Conservation (phyloP, 2,888 invertebrate genomes). For the Tenthredo mesomela region DNA sequence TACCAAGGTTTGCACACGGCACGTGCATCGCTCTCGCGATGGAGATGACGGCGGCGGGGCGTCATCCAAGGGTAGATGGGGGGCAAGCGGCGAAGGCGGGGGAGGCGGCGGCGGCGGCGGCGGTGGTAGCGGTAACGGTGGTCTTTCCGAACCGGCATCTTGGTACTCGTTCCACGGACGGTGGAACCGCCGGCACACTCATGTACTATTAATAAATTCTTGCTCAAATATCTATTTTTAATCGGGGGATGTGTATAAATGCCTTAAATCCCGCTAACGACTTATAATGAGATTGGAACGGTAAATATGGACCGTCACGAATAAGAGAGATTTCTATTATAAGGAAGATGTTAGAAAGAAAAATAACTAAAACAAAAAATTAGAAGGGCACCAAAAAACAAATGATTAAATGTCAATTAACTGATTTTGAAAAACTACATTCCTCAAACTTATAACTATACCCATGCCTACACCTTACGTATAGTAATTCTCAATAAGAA, state of each 20-base stretch:
- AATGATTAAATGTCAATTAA: not conserved
- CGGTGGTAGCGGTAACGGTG: constrained; percentile 40
- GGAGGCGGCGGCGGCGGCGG: constrained; percentile 43
- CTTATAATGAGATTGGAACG: constrained; percentile 48
- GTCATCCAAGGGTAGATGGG: constrained; percentile 50
- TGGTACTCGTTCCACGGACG: constrained; percentile 48
- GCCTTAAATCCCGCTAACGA: constrained; percentile 48
- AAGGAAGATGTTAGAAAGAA: not conserved
- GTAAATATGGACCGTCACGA: constrained; percentile 25
- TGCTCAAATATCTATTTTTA: constrained; percentile 80
- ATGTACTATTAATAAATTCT: constrained; percentile 80
- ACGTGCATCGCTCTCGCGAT: constrained; percentile 72
- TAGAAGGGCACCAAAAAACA: not conserved
- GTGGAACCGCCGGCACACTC: constrained; percentile 68
- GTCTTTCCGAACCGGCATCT: constrained; percentile 11
- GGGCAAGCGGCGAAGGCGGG: constrained; percentile 56
- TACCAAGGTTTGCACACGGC: constrained; percentile 77
- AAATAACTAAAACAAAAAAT: not conserved
- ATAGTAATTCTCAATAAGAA: not conserved
- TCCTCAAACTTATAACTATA: not conserved
- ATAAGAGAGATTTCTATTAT: not conserved
- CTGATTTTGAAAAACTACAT: not conserved
- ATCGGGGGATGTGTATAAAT: constrained; percentile 50
- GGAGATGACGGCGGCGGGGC: constrained; percentile 63
- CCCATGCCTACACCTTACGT: too few species aligned